phyloP scores from a whole-genome alignment of 1,140 invertebrate genomes.

The Ostrea denselamellosa region DNA sequence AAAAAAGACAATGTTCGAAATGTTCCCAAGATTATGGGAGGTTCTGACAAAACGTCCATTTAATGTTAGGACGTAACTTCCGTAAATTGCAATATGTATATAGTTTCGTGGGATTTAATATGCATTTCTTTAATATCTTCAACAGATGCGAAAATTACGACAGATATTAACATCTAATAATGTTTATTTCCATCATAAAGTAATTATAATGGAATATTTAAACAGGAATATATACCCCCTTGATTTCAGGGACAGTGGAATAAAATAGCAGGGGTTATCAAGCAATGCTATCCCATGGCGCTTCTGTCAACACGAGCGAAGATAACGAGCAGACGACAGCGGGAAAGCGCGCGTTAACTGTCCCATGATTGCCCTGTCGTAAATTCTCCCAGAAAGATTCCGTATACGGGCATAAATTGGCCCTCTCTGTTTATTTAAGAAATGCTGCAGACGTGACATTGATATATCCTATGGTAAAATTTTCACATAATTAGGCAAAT shows the following conservation, averaged over 20 bases:
- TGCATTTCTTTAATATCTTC: neutral
- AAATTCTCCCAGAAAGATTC: constrained; percentile 30
- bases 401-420: constrained; percentile 34
- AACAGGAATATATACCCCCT: constrained; percentile 24
- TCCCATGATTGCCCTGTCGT: constrained; percentile 35
- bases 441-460: constrained; percentile 37
- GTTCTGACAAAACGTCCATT: neutral
- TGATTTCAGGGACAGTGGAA: constrained; percentile 22
- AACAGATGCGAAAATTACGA: constrained; percentile 36
- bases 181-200: constrained; percentile 29
- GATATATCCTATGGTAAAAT: constrained; percentile 13
- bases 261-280: constrained; percentile 37
- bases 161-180: constrained; percentile 30
- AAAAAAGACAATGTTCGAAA: neutral
- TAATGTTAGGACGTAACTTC: neutral
- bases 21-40: neutral
- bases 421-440: constrained; percentile 28
- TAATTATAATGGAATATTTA: constrained; percentile 24
- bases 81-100: neutral
- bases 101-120: neutral
- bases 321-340: constrained; percentile 33
- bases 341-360: constrained; percentile 30
- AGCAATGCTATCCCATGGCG: constrained; percentile 18
- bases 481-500: neutral
- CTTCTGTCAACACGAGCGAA: constrained; percentile 32